Percentiles rank a stretch among this genome's conserved stretches.
These are phyloP conservation scores for Tapirus indicus DNA, from an alignment of 2,797 vertebrate species.

Conservation along the genomic window DNA sequence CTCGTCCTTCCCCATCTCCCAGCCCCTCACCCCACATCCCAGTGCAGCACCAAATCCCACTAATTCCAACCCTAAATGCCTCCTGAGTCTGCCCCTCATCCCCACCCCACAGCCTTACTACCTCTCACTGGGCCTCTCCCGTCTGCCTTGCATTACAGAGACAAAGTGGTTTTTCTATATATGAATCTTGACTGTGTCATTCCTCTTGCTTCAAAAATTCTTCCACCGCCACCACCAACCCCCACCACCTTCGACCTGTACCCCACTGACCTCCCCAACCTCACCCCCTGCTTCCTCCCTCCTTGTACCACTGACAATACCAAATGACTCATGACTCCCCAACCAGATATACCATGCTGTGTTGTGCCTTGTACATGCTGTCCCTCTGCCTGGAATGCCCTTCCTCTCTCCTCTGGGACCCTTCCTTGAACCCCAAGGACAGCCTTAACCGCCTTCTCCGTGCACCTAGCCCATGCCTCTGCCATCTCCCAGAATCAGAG, in stretches of 20 bases:
- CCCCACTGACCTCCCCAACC: background rate
- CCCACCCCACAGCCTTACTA: background rate
- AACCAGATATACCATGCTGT: background rate
- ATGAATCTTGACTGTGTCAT: background rate
- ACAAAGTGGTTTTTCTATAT: background rate
- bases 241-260: background rate
- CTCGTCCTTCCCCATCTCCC: background rate
- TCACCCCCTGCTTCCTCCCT: background rate
- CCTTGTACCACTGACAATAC: background rate
- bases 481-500: background rate
- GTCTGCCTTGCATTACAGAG: background rate
- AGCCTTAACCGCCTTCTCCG: background rate
- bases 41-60: background rate
- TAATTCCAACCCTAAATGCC: background rate
- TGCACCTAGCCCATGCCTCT: background rate
- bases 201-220: background rate
- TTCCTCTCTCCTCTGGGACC: background rate
- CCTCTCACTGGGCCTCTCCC: background rate
- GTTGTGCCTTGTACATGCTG: background rate
- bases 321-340: background rate
- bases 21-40: background rate
- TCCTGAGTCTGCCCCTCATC: background rate
- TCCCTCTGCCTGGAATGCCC: background rate
- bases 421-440: background rate
- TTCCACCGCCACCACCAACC: background rate